These are phyloP conservation scores for Crioceris asparagi DNA, from an alignment of 2,888 invertebrate genomes.

Conservation along the genomic window DNA sequence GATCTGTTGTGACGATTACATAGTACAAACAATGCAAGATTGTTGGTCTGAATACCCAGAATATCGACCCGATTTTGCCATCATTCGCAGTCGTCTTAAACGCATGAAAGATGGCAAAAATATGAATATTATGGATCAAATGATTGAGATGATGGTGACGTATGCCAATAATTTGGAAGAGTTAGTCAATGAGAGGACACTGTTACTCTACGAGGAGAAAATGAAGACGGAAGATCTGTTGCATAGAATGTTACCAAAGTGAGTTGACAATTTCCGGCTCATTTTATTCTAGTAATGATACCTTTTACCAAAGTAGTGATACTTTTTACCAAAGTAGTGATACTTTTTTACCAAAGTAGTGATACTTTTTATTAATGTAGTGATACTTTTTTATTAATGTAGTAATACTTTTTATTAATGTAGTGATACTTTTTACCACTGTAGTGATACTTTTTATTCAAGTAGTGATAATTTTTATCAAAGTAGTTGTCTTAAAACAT, in stretches of 20 bases:
- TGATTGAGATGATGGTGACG: slow-evolving; percentile 97
- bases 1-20: slow-evolving; percentile 69
- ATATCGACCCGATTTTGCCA: slow-evolving; percentile 72
- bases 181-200: slow-evolving; percentile 83
- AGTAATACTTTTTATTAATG: no score
- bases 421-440: no score
- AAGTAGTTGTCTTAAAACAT: no score
- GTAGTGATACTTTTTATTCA: no score
- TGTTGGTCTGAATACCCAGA: slow-evolving; percentile 86
- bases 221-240: slow-evolving; percentile 87
- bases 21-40: slow-evolving; percentile 71
- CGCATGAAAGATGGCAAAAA: slow-evolving; percentile 74
- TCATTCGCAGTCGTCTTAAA: slow-evolving; percentile 69
- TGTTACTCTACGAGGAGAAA: slow-evolving; percentile 82
- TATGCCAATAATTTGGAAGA: slow-evolving; percentile 92
- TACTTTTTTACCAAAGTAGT: no score
- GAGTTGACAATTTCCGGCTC: no score
- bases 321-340: no score
- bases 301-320: no score
- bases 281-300: neutral
- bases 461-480: no score
- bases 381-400: no score
- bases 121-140: slow-evolving; percentile 85
- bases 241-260: slow-evolving; percentile 90
- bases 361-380: no score